Evolutionary conservation across 2,113 vertebrate species (phyloP).

Genomic region (Cyprinodon variegatus): DNA sequence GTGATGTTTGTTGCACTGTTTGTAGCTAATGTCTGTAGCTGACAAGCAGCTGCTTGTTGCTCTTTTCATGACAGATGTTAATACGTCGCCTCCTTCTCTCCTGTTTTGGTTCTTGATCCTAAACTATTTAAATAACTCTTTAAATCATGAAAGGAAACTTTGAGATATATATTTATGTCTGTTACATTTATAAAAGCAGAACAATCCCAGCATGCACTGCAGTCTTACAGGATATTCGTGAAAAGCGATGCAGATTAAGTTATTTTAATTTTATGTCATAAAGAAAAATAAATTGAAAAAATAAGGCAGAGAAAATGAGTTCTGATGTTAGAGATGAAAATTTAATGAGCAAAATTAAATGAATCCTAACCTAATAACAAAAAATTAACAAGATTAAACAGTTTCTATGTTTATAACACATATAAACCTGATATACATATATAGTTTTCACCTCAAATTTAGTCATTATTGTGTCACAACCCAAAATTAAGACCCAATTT

Average conservation of each 20-base stretch:
- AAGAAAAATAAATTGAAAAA: neutral
- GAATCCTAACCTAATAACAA: neutral
- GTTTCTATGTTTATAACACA: neutral
- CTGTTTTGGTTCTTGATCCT: conserved; percentile 19
- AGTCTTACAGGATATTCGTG: neutral
- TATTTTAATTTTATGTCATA: neutral
- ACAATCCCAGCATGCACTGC: neutral
- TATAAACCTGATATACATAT: too few relatives aligned
- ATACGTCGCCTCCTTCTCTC: conserved; percentile 12
- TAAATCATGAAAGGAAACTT: neutral
- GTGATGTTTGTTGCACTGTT: conserved; percentile 36
- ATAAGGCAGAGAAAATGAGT: neutral
- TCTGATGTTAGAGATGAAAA: neutral
- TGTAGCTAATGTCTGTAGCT: conserved; percentile 33
- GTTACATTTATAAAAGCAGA: neutral
- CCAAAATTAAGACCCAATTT: too few relatives aligned
- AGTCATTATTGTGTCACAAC: too few relatives aligned
- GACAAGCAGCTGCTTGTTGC: conserved; percentile 21
- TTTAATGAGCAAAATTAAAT: neutral
- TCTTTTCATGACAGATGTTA: conserved; percentile 41
- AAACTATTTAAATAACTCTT: neutral
- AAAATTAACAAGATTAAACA: neutral
- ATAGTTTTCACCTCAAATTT: too few relatives aligned
- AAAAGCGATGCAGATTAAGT: neutral
- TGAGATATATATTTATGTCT: neutral